These are phyloP conservation scores for Elanus axillaris DNA, from an alignment of 2,113 vertebrate genomes.

Conservation along the genomic window DNA sequence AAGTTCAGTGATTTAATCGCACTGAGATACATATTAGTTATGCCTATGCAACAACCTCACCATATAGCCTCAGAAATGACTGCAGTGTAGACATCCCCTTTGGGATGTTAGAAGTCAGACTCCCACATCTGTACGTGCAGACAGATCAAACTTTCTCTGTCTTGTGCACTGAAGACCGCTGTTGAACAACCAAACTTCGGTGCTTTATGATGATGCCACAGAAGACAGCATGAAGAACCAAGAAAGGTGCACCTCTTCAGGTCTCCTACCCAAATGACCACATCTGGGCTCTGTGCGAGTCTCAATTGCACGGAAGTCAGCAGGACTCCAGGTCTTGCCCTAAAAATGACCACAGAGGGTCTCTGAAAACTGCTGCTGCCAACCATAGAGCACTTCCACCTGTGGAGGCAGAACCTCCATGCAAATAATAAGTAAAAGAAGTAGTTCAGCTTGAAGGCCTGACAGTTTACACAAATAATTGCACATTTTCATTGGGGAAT, in stretches of 20 bases:
- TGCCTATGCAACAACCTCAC: neutral
- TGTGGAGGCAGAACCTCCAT: neutral
- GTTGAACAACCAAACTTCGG: neutral
- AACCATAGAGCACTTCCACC: neutral
- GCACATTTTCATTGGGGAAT: neutral
- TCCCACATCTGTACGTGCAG: rapidly evolving
- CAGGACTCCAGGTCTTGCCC: neutral
- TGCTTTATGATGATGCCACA: neutral
- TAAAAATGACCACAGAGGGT: neutral
- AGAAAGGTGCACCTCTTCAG: neutral
- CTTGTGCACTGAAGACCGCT: neutral
- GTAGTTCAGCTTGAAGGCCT: neutral
- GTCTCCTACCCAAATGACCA: neutral
- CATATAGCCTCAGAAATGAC: neutral
- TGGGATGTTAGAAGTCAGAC: neutral
- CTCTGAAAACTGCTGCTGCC: neutral
- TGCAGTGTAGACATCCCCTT: neutral
- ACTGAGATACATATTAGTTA: neutral
- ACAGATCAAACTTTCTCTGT: neutral
- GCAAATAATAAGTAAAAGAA: neutral
- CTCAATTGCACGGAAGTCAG: neutral
- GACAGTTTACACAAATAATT: neutral
- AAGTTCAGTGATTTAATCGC: neutral
- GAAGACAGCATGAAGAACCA: neutral
- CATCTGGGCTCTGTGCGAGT: neutral